Evolutionary conservation across 2,797 vertebrate genomes (phyloP), one percentile per base, ranked within the genome.

Genomic region (Fistularia tabacaria): DNA sequence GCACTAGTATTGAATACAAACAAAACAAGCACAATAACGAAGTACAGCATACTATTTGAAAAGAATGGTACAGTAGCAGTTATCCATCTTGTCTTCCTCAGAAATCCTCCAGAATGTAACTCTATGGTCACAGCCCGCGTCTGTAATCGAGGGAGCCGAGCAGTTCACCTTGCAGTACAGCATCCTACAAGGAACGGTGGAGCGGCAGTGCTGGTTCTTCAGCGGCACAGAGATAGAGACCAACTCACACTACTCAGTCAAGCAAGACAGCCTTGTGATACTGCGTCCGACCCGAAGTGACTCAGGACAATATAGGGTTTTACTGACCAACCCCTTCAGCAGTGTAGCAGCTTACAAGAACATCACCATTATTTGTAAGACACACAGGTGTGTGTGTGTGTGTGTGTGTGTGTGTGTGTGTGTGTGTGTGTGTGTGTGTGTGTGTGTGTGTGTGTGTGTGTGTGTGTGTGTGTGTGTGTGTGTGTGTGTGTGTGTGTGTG

Each of bases 351-450:
- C 56, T 6, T 15, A 68, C 6, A 64, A 55, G 1, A 57, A 81
- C 6, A 38, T 95, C 70, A 83, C 69, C 0, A 84, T 94, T 54
- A 62, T 86, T 50, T 94, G 94, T 95, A 84, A 92, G 93, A 52
- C 1, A 25, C 25, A 25, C 25, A 25, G 25, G 25, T 25, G 25
- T 25, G 25, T 25, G 25, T 25, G 25, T 25, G 25, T 25, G 25
- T 25, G 25, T 25, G 25, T 5, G 25, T 25, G 25, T 25, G 25
- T 25, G 25, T 25, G 2, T 25, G 25, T 25, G 2, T 25, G 5
- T 5, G 2, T 25, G 25, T 25, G 25, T 25, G 25, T n/a, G n/a
- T n/a, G n/a, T n/a, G 25, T 25, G 25, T 25, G 25, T 25, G 25
- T 25, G 25, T 25, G 25, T 25, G 25, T 25, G 25, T 25, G 25